Evolutionary conservation across 2,113 vertebrate genomes (phyloP).

Genomic region (Anarrhichthys ocellatus): DNA sequence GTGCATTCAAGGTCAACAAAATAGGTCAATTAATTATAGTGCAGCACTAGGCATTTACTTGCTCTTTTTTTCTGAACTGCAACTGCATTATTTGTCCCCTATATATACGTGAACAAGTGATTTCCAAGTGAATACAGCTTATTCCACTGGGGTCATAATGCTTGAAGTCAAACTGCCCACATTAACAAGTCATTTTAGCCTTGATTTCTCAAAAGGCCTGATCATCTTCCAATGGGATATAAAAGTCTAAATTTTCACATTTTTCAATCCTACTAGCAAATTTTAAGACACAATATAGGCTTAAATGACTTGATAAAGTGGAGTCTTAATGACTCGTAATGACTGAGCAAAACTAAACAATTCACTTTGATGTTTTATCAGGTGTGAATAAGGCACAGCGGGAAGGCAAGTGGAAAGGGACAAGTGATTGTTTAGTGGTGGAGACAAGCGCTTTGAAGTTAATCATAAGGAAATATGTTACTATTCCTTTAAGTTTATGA

Average conservation of each 20-base stretch:
- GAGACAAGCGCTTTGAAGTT: constrained; percentile 9
- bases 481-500: constrained; percentile 16
- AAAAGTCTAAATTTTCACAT: background rate
- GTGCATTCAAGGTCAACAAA: constrained; percentile 33
- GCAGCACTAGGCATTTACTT: constrained; percentile 41
- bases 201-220: background rate
- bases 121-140: background rate
- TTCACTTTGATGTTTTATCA: constrained; percentile 12
- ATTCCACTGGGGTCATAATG: background rate
- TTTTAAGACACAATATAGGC: background rate
- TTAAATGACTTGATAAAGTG: constrained; percentile 53
- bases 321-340: background rate
- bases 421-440: constrained; percentile 8
- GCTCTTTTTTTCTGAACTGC: constrained; percentile 28
- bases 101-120: background rate
- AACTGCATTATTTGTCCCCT: background rate
- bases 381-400: constrained; percentile 2
- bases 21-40: constrained; percentile 17
- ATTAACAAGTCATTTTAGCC: constrained; percentile 48
- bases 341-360: background rate
- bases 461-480: constrained; percentile 2
- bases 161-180: background rate
- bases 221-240: background rate
- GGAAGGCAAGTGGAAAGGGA: background rate
- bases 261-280: background rate